phyloP scores from a whole-genome alignment of 2,797 vertebrate genomes.

The Coregonus suidteri region DNA sequence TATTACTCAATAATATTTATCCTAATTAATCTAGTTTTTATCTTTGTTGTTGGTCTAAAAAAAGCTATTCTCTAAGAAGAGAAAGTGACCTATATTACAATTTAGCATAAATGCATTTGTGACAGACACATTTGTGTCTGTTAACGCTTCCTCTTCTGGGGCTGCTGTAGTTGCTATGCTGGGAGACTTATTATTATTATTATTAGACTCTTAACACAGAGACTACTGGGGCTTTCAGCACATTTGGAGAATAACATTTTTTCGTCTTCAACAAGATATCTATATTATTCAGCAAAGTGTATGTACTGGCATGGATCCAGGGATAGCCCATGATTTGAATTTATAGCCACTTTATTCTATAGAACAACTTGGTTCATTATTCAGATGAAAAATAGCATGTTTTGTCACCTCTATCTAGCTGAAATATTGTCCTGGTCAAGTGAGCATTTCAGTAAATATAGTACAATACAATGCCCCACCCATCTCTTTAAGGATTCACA shows the following conservation, averaged over 20 bases:
- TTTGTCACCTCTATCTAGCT: background rate
- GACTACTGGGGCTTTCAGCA: background rate
- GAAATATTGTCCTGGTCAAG: background rate
- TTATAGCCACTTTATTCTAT: background rate
- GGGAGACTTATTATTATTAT: background rate
- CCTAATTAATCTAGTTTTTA: slow-evolving; percentile 67
- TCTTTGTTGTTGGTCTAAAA: slow-evolving; percentile 60
- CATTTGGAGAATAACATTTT: background rate
- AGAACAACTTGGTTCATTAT: background rate
- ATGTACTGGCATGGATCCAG: background rate
- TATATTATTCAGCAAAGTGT: background rate
- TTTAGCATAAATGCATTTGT: slow-evolving; percentile 38
- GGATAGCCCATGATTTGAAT: background rate
- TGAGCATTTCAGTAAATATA: background rate
- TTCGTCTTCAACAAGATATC: background rate
- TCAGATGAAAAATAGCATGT: background rate
- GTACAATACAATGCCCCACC: too few relatives aligned
- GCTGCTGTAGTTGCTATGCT: background rate
- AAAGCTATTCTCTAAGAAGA: slow-evolving; percentile 44
- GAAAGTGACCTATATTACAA: slow-evolving; percentile 64
- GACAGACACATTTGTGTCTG: background rate
- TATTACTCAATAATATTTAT: slow-evolving; percentile 56
- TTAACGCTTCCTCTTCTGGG: background rate
- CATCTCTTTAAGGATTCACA: too few relatives aligned
- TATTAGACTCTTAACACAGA: background rate